A percentile compares a stretch with the other conserved stretches of the same genome.
Conservation (phyloP, 2,888 invertebrate species). For the Gasteruption jaculator region DNA sequence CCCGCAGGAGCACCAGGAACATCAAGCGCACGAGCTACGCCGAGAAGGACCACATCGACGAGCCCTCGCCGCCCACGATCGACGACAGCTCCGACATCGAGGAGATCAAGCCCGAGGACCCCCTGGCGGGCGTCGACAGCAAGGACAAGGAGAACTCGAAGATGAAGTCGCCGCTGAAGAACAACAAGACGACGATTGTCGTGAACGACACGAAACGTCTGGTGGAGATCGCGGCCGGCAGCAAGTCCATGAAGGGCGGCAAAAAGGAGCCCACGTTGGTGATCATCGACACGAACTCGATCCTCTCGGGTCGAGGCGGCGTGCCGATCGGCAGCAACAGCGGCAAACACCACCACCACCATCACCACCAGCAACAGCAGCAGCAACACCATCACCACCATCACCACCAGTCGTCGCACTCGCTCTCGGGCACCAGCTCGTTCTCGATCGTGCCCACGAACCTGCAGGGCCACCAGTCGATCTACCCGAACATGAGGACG, state of each 20-base stretch:
- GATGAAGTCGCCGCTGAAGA: slow-evolving; percentile 37
- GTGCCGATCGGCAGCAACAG: slow-evolving; percentile 52
- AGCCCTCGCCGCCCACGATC: slow-evolving; percentile 44
- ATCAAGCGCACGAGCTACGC: slow-evolving; percentile 58
- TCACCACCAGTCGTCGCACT: too few species aligned
- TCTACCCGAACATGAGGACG: slow-evolving; percentile 63
- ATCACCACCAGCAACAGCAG: slow-evolving; percentile 20
- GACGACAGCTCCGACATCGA: slow-evolving; percentile 63
- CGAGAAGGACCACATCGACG: slow-evolving; percentile 54
- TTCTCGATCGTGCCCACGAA: slow-evolving; percentile 55
- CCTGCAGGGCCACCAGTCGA: slow-evolving; percentile 58
- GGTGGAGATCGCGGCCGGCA: slow-evolving; percentile 66
- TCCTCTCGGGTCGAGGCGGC: slow-evolving; percentile 61
- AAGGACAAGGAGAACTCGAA: slow-evolving; percentile 48
- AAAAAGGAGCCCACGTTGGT: slow-evolving; percentile 74
- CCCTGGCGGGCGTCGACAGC: slow-evolving; percentile 54
- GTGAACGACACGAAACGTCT: slow-evolving; percentile 69
- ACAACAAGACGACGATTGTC: slow-evolving; percentile 57
- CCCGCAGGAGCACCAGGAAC: slow-evolving; percentile 58
- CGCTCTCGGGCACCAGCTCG: slow-evolving; percentile 39
- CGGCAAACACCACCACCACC: slow-evolving; percentile 31
- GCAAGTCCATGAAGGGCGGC: slow-evolving; percentile 52
- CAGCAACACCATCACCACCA: too few species aligned
- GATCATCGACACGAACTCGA: slow-evolving; percentile 75
- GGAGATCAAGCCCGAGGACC: slow-evolving; percentile 61